Evolutionary conservation across 2,113 vertebrate species (phyloP).

Genomic region (Pipra filicauda): DNA sequence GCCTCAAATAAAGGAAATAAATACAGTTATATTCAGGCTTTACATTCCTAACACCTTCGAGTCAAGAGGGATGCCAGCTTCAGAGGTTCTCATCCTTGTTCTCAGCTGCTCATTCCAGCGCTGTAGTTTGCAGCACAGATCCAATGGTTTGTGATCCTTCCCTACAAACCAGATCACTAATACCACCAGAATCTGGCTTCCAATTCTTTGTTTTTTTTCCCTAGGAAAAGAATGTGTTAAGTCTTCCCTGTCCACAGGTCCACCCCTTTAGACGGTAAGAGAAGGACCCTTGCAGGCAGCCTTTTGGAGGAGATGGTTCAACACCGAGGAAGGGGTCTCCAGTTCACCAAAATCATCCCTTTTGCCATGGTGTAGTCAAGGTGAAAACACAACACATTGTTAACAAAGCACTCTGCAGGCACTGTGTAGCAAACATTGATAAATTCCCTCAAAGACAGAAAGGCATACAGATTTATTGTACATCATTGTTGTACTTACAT

Average conservation of each 20-base stretch:
- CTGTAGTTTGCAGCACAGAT: background rate
- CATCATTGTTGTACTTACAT: background rate
- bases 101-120: background rate
- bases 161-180: background rate
- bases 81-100: background rate
- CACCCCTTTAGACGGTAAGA: background rate
- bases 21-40: background rate
- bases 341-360: fast-evolving
- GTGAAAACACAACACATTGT: background rate
- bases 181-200: background rate
- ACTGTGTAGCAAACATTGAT: background rate
- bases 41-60: background rate
- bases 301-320: fast-evolving
- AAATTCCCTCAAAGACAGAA: background rate
- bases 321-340: background rate
- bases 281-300: background rate
- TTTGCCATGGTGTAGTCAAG: background rate
- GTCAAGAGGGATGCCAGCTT: background rate
- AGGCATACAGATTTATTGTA: background rate
- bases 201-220: background rate
- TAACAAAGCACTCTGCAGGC: background rate
- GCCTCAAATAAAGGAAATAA: background rate
- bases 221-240: background rate
- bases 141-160: background rate
- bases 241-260: background rate